These are phyloP conservation scores for Caerostris darwini DNA, from an alignment of 1,140 invertebrate species.

Conservation along the genomic window DNA sequence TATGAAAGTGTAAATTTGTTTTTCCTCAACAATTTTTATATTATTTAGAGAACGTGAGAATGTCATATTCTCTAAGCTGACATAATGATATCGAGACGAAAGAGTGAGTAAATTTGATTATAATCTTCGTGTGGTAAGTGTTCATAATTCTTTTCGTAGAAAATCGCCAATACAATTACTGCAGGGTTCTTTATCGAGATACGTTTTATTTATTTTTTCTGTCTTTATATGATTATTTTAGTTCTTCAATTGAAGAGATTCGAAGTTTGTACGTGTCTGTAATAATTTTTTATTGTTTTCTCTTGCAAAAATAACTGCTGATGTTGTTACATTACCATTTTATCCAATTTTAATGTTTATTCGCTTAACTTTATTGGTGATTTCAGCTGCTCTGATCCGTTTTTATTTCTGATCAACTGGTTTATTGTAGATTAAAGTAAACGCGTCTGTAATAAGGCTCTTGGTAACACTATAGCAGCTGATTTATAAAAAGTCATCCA, in stretches of 20 bases:
- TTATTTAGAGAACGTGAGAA: neutral
- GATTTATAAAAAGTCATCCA: too few species aligned
- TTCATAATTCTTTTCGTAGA: neutral
- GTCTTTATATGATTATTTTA: too few species aligned
- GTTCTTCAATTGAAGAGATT: neutral
- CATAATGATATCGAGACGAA: constrained; percentile 14
- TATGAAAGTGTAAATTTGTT: constrained; percentile 5
- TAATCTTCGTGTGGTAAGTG: neutral
- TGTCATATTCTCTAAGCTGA: neutral
- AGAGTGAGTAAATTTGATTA: constrained; percentile 20
- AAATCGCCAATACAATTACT: constrained; percentile 24
- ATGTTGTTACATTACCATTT: neutral
- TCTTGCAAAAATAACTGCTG: neutral
- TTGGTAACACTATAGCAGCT: too few species aligned
- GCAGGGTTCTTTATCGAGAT: neutral
- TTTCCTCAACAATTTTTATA: constrained; percentile 2
- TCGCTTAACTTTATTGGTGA: neutral
- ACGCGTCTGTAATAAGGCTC: neutral
- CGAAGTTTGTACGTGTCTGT: neutral
- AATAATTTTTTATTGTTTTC: neutral
- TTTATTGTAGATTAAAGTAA: neutral
- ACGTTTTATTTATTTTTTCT: neutral
- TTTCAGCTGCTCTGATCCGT: neutral
- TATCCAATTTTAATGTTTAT: constrained; percentile 12
- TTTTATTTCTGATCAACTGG: neutral